Evolutionary conservation across 2,888 invertebrate species (phyloP), one percentile per base, ranked within the genome.

Genomic region (Dendrolimus houi): DNA sequence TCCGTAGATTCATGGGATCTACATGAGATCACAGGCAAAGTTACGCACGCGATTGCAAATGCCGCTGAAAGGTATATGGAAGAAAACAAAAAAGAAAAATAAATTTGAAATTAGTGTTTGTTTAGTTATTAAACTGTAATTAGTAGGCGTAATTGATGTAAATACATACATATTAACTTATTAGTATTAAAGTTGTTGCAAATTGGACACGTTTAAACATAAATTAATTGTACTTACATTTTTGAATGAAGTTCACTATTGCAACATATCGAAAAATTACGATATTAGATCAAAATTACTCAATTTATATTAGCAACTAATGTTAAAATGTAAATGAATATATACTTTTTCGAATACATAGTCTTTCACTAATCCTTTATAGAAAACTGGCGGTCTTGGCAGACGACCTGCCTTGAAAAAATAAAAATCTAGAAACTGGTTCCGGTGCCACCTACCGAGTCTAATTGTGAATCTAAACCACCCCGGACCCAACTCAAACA

Each of bases 221-320:
- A 29, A 59, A 59, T 13, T 56, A 61, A n/a, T 62, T 57, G 52
- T 52, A 29, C 40, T 57, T 52, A 1, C 41, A 55, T 42, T 54
- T 77, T 86, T 90, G 66, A 78, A 79, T 76, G 87, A 79, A 58
- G 88, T 87, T 87, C 85, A 90, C 79, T 88, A 61, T 76, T 72
- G 81, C 87, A 90, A 90, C 89, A 64, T 62, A 58, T 12, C 54
- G 54, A 53, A 54, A 7, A 17, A 56, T 53, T 47, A 53, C 58
- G 55, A 58, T 58, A 60, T 60, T 60, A 29, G 29, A 13, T 54
- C 47, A 29, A 12, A 9, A 62, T 57, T 55, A 56, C 58, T 58
- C 58, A 58, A 60, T 56, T 0, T 52, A 55, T 52, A 47, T 47
- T 47, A 47, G 47, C 9, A 17, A 47, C 47, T 10, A 12, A 9